Evolutionary conservation across 2,888 invertebrate species (phyloP), one percentile per base, ranked within the genome.

Genomic region (Tinea trinotella): DNA sequence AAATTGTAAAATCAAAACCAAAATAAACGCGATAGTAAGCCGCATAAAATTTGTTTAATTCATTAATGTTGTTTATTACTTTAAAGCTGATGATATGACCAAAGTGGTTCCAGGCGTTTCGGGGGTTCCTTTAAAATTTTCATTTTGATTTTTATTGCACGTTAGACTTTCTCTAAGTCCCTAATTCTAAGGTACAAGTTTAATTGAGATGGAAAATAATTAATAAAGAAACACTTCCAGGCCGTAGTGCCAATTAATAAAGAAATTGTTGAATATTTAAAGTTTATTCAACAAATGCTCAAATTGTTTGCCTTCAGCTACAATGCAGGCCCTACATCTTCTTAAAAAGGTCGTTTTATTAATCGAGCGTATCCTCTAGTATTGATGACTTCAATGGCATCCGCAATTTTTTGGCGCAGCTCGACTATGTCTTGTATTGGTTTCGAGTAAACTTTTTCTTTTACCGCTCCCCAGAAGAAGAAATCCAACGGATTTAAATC

Each of bases 391-490:
- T 48, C 17, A 48, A 18, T 18, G 48, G 48, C n/a, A n/a, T n/a
- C n/a, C n/a, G n/a, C n/a, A n/a, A n/a, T n/a, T n/a, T n/a, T n/a
- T n/a, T n/a, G n/a, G 9, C 17, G 48, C 17, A 48, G 48, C 48
- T 48, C 18, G 48, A 12, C 40, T 48, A 48, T 15, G 18, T 48
- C 18, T 48, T 48, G n/a, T n/a, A 49, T 20, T 9, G 49, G 49
- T 22, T 20, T 49, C 6, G 22, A 50, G 34, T 58, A 58, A 17
- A 58, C 55, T 53, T 52, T 55, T 10, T 57, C 55, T 55, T 56
- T 59, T 19, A 58, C 10, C 52, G 20, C 35, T 19, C 58, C 58
- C 58, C 58, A 58, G 19, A 54, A 56, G 17, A 57, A 59, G 56
- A 58, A 58, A 46, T 58, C 57, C 22, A 56, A 10, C 30, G 59